phyloP scores from a whole-genome alignment of 35 echinoderm and acorn worm genomes.

The Anneissia japonica region DNA sequence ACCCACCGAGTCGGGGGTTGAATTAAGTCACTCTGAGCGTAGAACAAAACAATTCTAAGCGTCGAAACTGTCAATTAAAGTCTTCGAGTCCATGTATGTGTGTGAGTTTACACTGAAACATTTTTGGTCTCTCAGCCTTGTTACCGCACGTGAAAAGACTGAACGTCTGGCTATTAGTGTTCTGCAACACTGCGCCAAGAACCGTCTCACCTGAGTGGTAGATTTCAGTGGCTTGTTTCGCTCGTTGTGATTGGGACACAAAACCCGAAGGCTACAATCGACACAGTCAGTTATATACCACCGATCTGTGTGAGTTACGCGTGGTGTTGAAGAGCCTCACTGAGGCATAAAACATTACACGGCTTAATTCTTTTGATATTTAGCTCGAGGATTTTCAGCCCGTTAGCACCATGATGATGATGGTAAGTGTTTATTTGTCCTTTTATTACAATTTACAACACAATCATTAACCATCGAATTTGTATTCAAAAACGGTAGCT shows the following conservation, averaged over 20 bases:
- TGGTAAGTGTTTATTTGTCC: neutral
- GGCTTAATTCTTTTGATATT: neutral
- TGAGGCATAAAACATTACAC: neutral
- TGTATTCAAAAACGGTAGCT: neutral
- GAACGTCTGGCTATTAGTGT: neutral
- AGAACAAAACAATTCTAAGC: conserved; percentile 1
- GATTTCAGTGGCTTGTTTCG: neutral
- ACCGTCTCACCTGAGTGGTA: neutral
- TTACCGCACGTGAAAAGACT: neutral
- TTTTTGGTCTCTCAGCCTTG: neutral
- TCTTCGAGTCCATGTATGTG: neutral
- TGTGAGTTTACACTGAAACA: neutral
- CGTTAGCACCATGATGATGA: neutral
- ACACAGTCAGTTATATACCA: neutral
- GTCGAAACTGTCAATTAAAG: neutral
- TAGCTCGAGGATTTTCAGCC: neutral
- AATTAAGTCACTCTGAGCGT: neutral
- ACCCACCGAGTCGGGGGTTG: neutral
- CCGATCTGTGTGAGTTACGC: neutral
- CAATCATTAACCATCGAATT: neutral
- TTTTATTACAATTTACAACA: neutral
- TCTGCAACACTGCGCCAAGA: neutral
- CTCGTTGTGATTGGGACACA: neutral
- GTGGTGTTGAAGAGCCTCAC: neutral
- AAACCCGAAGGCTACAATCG: neutral